Conservation (phyloP, 2,797 vertebrate genomes). For the Cichlasoma orientale region DNA sequence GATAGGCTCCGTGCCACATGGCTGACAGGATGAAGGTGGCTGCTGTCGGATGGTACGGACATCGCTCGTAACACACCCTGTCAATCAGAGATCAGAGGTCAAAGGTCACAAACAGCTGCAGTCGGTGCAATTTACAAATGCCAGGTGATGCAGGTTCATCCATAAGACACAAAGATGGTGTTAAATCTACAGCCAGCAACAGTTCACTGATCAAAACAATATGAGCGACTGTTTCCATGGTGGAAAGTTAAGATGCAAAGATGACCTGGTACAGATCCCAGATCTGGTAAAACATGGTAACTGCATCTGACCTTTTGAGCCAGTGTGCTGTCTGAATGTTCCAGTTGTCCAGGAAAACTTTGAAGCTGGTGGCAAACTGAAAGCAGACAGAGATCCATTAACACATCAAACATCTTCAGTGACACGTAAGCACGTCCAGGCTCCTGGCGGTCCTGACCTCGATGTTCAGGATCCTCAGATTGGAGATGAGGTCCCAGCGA, state of each 20-base stretch:
- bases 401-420: neutral
- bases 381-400: conserved; percentile 19
- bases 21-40: conserved; percentile 94
- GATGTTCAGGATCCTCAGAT: conserved; percentile 90
- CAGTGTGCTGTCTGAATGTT: conserved; percentile 96
- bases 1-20: conserved; percentile 95
- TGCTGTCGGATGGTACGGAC: conserved; percentile 87
- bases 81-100: conserved; percentile 4
- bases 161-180: neutral
- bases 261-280: neutral
- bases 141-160: neutral
- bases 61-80: conserved; percentile 94
- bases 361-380: conserved; percentile 95
- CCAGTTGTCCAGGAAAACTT: conserved; percentile 97
- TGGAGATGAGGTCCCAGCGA: conserved; percentile 92
- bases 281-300: neutral
- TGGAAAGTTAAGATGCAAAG: too few species aligned
- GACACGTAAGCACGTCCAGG: neutral
- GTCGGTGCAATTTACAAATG: neutral
- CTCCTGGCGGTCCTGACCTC: conserved; percentile 81
- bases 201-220: too few species aligned
- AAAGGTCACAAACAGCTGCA: conserved; percentile 6
- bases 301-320: conserved; percentile 88
- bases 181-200: neutral
- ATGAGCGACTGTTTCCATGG: too few species aligned